Conservation (phyloP, 2,888 invertebrate genomes). For the Allacma fusca region DNA sequence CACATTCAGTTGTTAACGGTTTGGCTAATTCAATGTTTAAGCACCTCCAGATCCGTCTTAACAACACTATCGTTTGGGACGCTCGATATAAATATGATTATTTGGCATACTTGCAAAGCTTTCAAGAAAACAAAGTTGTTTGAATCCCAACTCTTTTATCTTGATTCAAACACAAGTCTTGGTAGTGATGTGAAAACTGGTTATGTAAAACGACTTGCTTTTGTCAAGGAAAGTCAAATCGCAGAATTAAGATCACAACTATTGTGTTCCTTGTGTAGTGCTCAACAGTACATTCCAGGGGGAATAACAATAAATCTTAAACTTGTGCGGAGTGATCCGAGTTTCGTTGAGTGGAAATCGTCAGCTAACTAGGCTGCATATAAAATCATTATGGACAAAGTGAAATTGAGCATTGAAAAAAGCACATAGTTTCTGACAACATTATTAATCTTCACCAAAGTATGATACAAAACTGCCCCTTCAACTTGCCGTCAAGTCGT, state of each 20-base stretch:
- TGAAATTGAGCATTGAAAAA: background rate
- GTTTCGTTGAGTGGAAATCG: background rate
- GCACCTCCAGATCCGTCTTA: background rate
- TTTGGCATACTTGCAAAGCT: background rate
- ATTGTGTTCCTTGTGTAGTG: background rate
- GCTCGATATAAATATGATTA: background rate
- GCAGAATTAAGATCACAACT: background rate
- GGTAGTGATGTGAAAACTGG: background rate
- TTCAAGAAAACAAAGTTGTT: background rate
- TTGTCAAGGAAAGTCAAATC: background rate
- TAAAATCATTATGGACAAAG: background rate
- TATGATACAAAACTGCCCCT: background rate
- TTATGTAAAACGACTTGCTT: background rate
- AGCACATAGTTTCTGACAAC: background rate
- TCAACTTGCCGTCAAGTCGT: background rate
- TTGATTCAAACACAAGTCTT: background rate
- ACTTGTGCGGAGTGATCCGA: background rate
- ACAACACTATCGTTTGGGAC: background rate
- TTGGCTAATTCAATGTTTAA: background rate
- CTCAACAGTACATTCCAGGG: background rate
- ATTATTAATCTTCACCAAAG: background rate
- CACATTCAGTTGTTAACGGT: background rate
- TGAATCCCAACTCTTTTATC: background rate
- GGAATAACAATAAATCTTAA: background rate
- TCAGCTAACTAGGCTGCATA: background rate